Percentiles rank a stretch among this genome's conserved stretches.
Evolutionary conservation across 2,888 invertebrate species (phyloP).

Genomic region (Andrena dorsata): DNA sequence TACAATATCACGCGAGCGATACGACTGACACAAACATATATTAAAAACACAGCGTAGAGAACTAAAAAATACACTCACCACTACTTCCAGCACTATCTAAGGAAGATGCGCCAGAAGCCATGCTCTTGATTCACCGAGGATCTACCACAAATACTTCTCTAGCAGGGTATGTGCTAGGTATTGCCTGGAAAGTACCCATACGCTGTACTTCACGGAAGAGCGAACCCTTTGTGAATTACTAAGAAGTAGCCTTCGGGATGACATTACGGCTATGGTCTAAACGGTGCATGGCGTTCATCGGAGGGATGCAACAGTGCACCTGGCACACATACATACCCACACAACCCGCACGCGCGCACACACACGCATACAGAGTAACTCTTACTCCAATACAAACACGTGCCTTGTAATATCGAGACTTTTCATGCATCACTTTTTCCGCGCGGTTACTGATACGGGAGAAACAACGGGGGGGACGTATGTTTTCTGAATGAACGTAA

Average conservation of each 20-base stretch:
- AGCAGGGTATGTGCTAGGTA: constrained; percentile 76
- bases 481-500: constrained; percentile 80
- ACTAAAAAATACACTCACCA: constrained; percentile 86
- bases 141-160: constrained; percentile 73
- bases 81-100: constrained; percentile 92
- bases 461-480: constrained; percentile 70
- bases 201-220: constrained; percentile 79
- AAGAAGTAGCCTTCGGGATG: constrained; percentile 80
- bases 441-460: constrained; percentile 61
- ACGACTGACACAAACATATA: not conserved
- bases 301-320: constrained; percentile 73
- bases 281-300: constrained; percentile 63
- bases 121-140: constrained; percentile 83
- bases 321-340: constrained; percentile 47
- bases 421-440: constrained; percentile 72
- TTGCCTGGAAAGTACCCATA: constrained; percentile 81
- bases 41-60: not conserved
- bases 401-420: constrained; percentile 67
- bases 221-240: constrained; percentile 80
- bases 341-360: constrained; percentile 17
- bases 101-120: constrained; percentile 93
- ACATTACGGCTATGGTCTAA: constrained; percentile 75
- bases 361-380: constrained; percentile 25
- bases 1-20: not conserved
- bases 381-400: constrained; percentile 67